Evolutionary conservation across 2,888 invertebrate species (phyloP), one percentile per base, ranked within the genome.

Genomic region (Ptychoptera contaminata): DNA sequence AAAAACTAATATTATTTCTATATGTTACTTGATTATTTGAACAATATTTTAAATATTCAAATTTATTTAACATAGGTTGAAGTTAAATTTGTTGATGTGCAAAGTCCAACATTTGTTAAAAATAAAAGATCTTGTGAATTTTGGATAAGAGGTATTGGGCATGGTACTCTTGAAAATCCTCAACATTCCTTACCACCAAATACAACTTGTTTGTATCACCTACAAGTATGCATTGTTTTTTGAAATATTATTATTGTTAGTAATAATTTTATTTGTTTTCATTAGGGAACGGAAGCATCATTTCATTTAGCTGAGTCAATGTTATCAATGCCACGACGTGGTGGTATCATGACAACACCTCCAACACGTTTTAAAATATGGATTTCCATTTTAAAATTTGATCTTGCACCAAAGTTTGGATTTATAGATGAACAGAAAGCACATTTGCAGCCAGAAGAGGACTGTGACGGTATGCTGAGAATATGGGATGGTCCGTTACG

Each of bases 191-290:
- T 91, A 50, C 82, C 90, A 0, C 82, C 86, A 1, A 90, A 90
- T 60, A 88, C 85, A 16, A 90, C 88, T 8, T 91, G 91, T 59
- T 73, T 87, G 16, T 91, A 90, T 61, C 86, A 87, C 60, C 75
- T 91, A 58, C 76, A 79, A 52, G 75, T 67, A n/a, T 60, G 16
- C 29, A 12, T 40, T 40, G 38, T 38, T 37, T 37, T 9, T 3
- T 40, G 11, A 8, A 38, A 2, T 44, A 15, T 15, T 39, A 14
- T 30, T 70, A 70, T 57, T 76, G 76, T 32, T 11, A 32, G 3
- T 32, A 7, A 32, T n/a, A 11, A 73, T 42, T 68, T 74, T 15
- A 68, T 74, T 40, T 67, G 67, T 55, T 38, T 40, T 10, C 67
- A 70, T 50, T 65, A 54, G 69, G 72, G 73, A 64, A 64, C 65